phyloP scores from a whole-genome alignment of 2,888 invertebrate species.

The Pocota personata region DNA sequence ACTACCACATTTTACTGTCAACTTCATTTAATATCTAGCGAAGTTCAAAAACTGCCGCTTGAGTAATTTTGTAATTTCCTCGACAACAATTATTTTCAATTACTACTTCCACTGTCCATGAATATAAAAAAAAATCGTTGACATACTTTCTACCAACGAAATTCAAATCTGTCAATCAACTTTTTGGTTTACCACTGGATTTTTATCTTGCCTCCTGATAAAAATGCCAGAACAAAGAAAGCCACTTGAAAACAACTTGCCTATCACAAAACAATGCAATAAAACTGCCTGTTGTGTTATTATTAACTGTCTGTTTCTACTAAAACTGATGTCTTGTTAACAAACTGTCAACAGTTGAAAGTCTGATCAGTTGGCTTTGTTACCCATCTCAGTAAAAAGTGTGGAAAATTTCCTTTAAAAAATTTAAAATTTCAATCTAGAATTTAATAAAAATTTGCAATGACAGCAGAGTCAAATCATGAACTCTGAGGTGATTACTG shows the following conservation, averaged over 20 bases:
- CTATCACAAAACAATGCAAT: conserved; percentile 33
- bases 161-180: conserved; percentile 20
- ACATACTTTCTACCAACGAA: not conserved
- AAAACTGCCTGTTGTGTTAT: conserved; percentile 10
- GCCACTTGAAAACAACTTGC: conserved; percentile 20
- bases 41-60: not conserved
- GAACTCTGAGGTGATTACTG: conserved; percentile 19
- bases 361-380: conserved; percentile 16
- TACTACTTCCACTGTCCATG: not conserved
- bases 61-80: not conserved
- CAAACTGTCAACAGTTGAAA: not conserved
- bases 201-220: conserved; percentile 43
- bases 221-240: conserved; percentile 24
- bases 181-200: conserved; percentile 9
- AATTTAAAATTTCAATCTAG: not conserved
- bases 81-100: conserved; percentile 28
- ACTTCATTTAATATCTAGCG: not conserved
- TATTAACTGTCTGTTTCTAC: not conserved
- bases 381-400: not conserved
- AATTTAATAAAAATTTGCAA: not conserved
- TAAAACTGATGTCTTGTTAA: conserved; percentile 18
- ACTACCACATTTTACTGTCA: conserved; percentile 1
- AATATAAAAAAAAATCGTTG: not conserved
- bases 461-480: not conserved
- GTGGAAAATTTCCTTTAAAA: not conserved